These are phyloP conservation scores for Nineta flava DNA, from an alignment of 2,888 invertebrate species.

Conservation along the genomic window DNA sequence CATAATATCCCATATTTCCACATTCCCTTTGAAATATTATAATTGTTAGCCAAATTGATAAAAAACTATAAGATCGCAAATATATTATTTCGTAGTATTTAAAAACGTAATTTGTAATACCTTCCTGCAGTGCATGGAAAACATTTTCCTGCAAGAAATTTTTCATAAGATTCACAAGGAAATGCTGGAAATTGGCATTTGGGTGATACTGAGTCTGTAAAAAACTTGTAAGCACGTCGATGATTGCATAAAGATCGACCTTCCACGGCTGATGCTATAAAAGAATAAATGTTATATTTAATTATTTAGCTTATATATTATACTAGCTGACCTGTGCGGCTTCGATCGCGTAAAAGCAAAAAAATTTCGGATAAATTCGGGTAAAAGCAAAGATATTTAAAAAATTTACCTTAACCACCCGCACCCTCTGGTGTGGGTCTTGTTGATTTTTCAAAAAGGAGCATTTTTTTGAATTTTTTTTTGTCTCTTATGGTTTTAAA, in stretches of 20 bases:
- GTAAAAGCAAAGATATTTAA: no score
- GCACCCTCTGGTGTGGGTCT: no score
- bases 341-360: no score
- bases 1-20: constrained; percentile 89
- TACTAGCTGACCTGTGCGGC: no score
- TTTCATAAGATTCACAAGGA: constrained; percentile 70
- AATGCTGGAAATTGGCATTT: constrained; percentile 86
- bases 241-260: constrained; percentile 86
- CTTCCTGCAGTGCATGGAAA: constrained; percentile 45
- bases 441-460: no score
- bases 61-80: background rate
- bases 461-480: no score
- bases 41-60: background rate
- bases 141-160: constrained; percentile 63
- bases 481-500: no score
- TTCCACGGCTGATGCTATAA: constrained; percentile 57
- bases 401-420: no score
- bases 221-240: constrained; percentile 82
- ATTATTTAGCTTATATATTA: no score
- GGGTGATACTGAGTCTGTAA: constrained; percentile 84
- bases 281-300: constrained; percentile 11
- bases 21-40: constrained; percentile 32
- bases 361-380: no score
- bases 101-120: constrained; percentile 13
- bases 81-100: background rate